Percentiles rank a stretch among this genome's conserved stretches.
phyloP scores from a whole-genome alignment of 1,140 invertebrate genomes.

The Dendrolimus punctatus region DNA sequence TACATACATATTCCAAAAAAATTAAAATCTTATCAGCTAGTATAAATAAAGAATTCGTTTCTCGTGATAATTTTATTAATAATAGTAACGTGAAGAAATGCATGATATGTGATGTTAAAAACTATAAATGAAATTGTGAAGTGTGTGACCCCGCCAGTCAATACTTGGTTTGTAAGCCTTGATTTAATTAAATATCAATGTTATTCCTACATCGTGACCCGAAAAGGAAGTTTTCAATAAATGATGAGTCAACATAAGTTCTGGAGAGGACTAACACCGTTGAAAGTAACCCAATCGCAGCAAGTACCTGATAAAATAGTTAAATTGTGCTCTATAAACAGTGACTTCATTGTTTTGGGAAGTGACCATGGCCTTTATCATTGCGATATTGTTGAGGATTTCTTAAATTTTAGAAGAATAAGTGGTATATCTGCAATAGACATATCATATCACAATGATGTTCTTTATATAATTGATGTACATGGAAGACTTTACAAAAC shows the following conservation, averaged over 20 bases:
- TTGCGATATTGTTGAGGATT: constrained; percentile 47
- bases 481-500: constrained; percentile 76
- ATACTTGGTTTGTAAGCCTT: constrained; percentile 3
- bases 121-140: neutral
- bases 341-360: constrained; percentile 58
- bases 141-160: neutral
- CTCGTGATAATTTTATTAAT: too few relatives aligned
- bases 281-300: constrained; percentile 42
- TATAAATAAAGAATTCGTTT: too few relatives aligned
- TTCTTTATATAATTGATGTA: constrained; percentile 75
- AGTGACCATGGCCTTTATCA: constrained; percentile 62
- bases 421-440: constrained; percentile 71
- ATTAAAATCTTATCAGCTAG: too few relatives aligned
- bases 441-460: constrained; percentile 74
- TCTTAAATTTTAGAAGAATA: constrained; percentile 52
- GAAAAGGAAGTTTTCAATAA: constrained; percentile 35
- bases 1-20: too few relatives aligned
- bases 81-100: neutral
- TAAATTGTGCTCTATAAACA: constrained; percentile 55
- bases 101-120: neutral
- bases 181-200: constrained; percentile 24
- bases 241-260: constrained; percentile 64
- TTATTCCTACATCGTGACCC: constrained; percentile 29
- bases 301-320: constrained; percentile 60
- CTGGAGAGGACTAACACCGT: constrained; percentile 54